These are phyloP conservation scores for Psittacula derbiana DNA, from an alignment of 2,797 vertebrate genomes.

Conservation along the genomic window DNA sequence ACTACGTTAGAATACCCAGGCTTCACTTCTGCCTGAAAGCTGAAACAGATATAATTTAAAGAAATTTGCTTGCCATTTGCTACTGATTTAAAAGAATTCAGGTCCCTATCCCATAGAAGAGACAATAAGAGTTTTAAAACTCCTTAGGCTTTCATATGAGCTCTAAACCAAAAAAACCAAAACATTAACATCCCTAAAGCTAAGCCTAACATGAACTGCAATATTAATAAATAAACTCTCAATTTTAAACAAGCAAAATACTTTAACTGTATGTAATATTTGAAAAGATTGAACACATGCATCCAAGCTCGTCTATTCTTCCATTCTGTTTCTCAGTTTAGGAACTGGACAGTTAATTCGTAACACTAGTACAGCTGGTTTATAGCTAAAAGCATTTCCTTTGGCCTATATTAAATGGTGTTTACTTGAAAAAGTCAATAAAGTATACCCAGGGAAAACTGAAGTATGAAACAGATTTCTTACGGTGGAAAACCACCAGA, in stretches of 20 bases:
- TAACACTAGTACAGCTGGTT: neutral
- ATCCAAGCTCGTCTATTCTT: neutral
- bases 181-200: neutral
- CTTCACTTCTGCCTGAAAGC: neutral
- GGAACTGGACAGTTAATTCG: neutral
- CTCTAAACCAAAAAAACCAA: neutral
- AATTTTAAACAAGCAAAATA: neutral
- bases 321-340: neutral
- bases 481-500: neutral
- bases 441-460: neutral
- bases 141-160: neutral
- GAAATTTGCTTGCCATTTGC: neutral
- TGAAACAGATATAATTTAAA: neutral
- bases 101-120: neutral
- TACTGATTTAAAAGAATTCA: neutral
- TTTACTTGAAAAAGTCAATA: constrained; percentile 10
- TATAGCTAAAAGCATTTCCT: neutral
- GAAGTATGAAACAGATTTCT: neutral
- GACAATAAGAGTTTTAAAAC: neutral
- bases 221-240: neutral
- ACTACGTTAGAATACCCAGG: neutral
- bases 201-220: neutral
- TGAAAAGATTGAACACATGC: neutral
- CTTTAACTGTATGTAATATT: neutral
- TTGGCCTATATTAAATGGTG: neutral